phyloP scores from a whole-genome alignment of 1,140 invertebrate species.

The Pteromalus puparum region DNA sequence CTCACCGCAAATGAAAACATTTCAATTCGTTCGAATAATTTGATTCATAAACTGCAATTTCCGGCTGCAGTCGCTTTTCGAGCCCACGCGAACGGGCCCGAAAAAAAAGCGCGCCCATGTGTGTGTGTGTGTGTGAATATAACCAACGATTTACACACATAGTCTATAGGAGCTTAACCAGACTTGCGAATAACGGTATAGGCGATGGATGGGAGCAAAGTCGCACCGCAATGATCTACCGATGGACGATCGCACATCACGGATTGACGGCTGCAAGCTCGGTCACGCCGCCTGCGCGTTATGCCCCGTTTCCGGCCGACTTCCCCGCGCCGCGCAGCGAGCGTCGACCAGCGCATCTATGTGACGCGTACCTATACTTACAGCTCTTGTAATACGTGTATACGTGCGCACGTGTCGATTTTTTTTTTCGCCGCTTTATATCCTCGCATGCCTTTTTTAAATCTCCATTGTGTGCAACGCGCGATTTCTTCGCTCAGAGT shows the following conservation, averaged over 20 bases:
- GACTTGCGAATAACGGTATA: background rate
- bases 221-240: background rate
- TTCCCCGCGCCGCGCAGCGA: constrained; percentile 56
- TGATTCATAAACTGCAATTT: constrained; percentile 42
- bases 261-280: background rate
- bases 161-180: no score
- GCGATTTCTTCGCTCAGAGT: no score
- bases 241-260: background rate
- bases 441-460: no score
- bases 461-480: no score
- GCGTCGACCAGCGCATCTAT: constrained; percentile 49
- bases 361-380: background rate
- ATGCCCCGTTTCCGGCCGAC: constrained; percentile 66
- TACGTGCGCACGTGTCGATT: background rate
- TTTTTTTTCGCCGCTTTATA: no score
- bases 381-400: background rate
- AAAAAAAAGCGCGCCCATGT: background rate
- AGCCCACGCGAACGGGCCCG: background rate
- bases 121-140: background rate
- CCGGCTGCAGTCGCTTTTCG: background rate
- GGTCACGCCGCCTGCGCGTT: constrained; percentile 5
- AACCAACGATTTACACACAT: no score
- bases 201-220: background rate
- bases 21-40: constrained; percentile 44
- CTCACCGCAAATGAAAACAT: constrained; percentile 39